phyloP scores from a whole-genome alignment of 2,888 invertebrate genomes.

The Gisinianus flammeolus region DNA sequence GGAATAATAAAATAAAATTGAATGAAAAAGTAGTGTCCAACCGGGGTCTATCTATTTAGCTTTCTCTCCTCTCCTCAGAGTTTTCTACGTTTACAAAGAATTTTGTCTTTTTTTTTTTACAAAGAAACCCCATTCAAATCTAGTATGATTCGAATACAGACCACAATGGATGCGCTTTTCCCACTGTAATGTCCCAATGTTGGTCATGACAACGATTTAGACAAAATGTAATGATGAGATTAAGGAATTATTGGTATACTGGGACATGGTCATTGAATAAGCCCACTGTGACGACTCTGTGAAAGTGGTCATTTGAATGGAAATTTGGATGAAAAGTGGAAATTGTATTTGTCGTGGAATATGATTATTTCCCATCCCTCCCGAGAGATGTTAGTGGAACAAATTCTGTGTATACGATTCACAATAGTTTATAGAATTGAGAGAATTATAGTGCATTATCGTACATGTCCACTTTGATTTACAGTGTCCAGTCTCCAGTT shows the following conservation, averaged over 20 bases:
- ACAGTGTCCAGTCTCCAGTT: no score
- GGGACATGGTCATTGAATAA: slow-evolving; percentile 16
- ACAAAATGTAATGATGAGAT: slow-evolving; percentile 34
- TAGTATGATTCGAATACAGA: no score
- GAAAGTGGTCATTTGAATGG: slow-evolving; percentile 27
- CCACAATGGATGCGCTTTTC: no score
- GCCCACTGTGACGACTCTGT: neutral
- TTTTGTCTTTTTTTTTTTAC: no score
- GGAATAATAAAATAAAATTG: no score
- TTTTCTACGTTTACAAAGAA: no score
- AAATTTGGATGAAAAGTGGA: slow-evolving; percentile 31
- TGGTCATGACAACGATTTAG: no score
- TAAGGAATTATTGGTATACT: slow-evolving; percentile 35
- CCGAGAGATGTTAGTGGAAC: slow-evolving; percentile 10
- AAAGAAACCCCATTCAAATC: no score
- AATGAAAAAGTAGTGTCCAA: no score
- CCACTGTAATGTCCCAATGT: no score
- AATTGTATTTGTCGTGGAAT: slow-evolving; percentile 25
- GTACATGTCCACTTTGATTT: neutral
- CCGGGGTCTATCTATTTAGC: no score
- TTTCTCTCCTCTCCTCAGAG: no score
- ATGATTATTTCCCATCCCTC: slow-evolving; percentile 33
- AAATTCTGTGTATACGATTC: neutral
- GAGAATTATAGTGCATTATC: neutral
- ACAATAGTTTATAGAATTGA: neutral